Percentiles rank a stretch among this genome's conserved stretches.
Evolutionary conservation across 2,888 invertebrate genomes (phyloP).

Genomic region (Gisinianus flammeolus): DNA sequence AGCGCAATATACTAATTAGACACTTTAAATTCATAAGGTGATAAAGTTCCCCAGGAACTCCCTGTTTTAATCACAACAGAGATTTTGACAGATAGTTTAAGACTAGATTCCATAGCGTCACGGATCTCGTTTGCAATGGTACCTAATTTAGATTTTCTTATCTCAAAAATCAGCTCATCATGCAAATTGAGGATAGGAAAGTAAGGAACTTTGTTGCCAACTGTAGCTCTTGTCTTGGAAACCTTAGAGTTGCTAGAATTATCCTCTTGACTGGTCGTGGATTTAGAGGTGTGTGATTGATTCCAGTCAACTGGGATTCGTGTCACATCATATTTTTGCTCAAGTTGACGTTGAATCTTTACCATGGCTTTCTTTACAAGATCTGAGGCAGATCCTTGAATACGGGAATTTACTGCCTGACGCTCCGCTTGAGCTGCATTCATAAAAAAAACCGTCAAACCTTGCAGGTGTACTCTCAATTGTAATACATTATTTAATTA

Average conservation of each 20-base stretch:
- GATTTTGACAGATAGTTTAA: constrained; percentile 76
- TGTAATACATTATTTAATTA: too few species aligned
- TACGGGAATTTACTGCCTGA: constrained; percentile 94
- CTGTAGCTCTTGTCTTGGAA: background rate
- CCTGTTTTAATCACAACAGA: constrained; percentile 88
- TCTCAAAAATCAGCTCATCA: constrained; percentile 94
- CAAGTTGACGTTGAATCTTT: constrained; percentile 68
- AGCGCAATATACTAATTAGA: background rate
- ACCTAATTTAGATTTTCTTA: constrained; percentile 64
- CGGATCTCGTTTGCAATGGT: constrained; percentile 72
- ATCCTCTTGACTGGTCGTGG: background rate
- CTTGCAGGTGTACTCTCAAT: too few species aligned
- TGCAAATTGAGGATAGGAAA: constrained; percentile 88
- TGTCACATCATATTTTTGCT: constrained; percentile 62
- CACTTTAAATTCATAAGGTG: constrained; percentile 3
- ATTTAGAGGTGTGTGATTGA: background rate
- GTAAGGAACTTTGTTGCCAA: constrained; percentile 61
- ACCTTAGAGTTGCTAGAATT: background rate
- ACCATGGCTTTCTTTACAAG: constrained; percentile 91
- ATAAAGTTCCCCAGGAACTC: constrained; percentile 75
- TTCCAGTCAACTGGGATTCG: constrained; percentile 61
- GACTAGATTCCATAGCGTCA: constrained; percentile 79
- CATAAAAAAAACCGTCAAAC: too few species aligned
- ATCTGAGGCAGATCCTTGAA: constrained; percentile 92
- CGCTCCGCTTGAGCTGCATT: constrained; percentile 89